phyloP scores from a whole-genome alignment of 2,888 invertebrate genomes.

The Ischnus inquisitorius region DNA sequence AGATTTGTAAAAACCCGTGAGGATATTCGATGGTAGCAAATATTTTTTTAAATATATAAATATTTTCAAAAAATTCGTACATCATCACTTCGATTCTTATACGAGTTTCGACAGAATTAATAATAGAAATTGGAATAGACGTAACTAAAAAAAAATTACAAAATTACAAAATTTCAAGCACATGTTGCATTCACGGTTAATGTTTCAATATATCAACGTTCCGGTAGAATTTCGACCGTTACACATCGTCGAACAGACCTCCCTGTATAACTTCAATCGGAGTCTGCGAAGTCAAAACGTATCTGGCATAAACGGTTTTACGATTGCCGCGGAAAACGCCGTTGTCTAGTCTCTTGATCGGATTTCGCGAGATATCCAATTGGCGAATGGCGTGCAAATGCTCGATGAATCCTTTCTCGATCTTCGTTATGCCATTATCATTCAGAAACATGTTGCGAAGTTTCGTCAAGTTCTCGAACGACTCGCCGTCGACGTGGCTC shows the following conservation, averaged over 20 bases:
- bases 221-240: background rate
- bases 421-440: conserved; percentile 57
- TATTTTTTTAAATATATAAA: no score
- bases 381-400: no score
- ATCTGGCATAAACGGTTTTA: background rate
- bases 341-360: background rate
- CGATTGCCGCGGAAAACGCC: background rate
- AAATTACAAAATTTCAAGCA: no score
- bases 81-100: no score
- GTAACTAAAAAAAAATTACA: no score
- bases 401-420: background rate
- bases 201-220: no score
- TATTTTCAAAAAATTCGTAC: no score
- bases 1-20: no score
- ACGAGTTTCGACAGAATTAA: no score
- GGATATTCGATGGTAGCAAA: no score
- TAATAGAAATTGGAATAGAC: no score
- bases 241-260: conserved; percentile 62
- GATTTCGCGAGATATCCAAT: background rate
- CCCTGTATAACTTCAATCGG: conserved; percentile 52
- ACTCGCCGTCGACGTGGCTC: conserved; percentile 41
- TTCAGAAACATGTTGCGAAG: conserved; percentile 79
- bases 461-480: conserved; percentile 57
- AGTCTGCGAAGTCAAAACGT: background rate
- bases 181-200: no score